These are phyloP conservation scores for Myotis daubentonii DNA, from an alignment of 2,797 vertebrate species.

Conservation along the genomic window DNA sequence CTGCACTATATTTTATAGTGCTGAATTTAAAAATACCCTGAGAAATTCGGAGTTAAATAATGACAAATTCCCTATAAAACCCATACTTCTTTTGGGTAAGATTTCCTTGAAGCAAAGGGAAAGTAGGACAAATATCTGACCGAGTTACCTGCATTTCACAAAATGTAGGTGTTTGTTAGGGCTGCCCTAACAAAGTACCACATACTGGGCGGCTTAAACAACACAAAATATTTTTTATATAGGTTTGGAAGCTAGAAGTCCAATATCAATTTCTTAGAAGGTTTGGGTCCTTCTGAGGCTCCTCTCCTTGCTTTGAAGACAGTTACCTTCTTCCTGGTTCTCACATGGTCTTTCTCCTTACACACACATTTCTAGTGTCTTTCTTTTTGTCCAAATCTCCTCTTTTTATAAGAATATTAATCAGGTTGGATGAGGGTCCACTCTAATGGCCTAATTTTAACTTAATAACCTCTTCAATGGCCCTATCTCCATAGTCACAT, in stretches of 20 bases:
- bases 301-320: not conserved
- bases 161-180: not conserved
- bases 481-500: not conserved
- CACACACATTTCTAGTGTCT: rapidly evolving
- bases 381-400: not conserved
- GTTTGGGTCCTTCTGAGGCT: not conserved
- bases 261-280: not conserved
- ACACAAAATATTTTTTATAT: not conserved
- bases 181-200: not conserved
- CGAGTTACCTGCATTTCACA: not conserved
- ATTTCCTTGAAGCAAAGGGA: not conserved
- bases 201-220: not conserved
- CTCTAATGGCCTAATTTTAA: not conserved
- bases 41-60: not conserved
- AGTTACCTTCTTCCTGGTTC: not conserved
- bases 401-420: not conserved
- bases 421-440: not conserved
- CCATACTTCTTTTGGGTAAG: not conserved
- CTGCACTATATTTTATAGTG: not conserved
- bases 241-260: not conserved
- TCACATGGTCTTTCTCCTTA: not conserved
- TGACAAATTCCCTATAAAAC: not conserved
- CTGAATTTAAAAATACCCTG: not conserved
- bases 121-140: not conserved
- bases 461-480: not conserved